Conservation (phyloP, 2,888 invertebrate species). For the Balanococcus diminutus region DNA sequence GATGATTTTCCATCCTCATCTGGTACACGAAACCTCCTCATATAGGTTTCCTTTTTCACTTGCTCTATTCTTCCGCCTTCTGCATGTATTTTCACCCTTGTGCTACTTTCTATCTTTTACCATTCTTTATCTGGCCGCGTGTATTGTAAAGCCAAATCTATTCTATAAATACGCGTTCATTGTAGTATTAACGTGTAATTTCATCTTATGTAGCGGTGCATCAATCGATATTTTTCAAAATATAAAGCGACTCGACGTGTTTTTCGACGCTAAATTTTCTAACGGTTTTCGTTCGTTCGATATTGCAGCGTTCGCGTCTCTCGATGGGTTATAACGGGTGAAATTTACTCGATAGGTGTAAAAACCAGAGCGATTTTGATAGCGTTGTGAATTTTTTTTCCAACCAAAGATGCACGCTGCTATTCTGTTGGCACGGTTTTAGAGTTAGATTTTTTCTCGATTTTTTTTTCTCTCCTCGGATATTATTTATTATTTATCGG, state of each 20-base stretch:
- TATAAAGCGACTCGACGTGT: not conserved
- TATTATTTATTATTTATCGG: not conserved
- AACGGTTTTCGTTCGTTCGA: constrained; percentile 35
- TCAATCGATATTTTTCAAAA: constrained; percentile 32
- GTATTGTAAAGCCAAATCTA: constrained; percentile 36
- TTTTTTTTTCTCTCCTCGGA: not conserved
- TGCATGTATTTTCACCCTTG: constrained; percentile 41
- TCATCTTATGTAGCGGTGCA: constrained; percentile 32
- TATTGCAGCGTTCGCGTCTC: constrained; percentile 26
- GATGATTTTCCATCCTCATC: constrained; percentile 32
- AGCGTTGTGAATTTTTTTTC: not conserved
- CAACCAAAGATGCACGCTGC: not conserved
- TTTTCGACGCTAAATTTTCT: not conserved
- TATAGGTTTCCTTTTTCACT: constrained; percentile 41
- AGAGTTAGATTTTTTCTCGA: not conserved
- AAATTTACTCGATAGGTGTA: constrained; percentile 11
- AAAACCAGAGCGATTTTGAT: not conserved
- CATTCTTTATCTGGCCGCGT: constrained; percentile 39
- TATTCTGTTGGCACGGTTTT: not conserved
- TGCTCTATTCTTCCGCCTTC: constrained; percentile 36
- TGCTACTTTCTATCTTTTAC: constrained; percentile 46
- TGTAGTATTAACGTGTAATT: constrained; percentile 37
- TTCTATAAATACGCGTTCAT: constrained; percentile 37
- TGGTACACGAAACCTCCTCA: not conserved
- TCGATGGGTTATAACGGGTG: not conserved